These are phyloP conservation scores for Scaptomyza hsui DNA, from an alignment of 1,140 invertebrate genomes.

Conservation along the genomic window DNA sequence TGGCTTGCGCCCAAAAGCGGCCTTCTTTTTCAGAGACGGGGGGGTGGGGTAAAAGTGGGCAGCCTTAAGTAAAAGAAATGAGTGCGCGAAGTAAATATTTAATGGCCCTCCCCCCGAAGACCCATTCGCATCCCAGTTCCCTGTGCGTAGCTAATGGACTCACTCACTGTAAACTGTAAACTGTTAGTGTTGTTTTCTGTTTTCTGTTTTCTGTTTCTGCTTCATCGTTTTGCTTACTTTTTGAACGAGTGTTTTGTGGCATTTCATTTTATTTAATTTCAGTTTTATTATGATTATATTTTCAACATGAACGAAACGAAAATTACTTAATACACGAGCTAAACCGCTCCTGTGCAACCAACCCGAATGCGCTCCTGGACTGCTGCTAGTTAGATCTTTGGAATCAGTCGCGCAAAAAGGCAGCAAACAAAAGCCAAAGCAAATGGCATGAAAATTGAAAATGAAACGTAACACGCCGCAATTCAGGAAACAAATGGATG, in stretches of 20 bases:
- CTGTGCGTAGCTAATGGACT: conserved; percentile 60
- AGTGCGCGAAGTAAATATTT: conserved; percentile 75
- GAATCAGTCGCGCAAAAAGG: conserved; percentile 6
- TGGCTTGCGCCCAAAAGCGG: conserved; percentile 65
- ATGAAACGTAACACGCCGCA: conserved; percentile 71
- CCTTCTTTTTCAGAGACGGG: conserved; percentile 13
- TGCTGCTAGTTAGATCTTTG: neutral
- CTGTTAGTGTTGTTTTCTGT: conserved; percentile 33
- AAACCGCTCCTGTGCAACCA: neutral
- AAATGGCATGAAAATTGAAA: conserved; percentile 76
- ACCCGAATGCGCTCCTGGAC: neutral
- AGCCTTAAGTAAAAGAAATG: conserved; percentile 74
- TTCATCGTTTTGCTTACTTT: conserved; percentile 56
- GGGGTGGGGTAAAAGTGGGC: neutral
- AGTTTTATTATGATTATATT: conserved; percentile 81
- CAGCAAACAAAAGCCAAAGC: conserved; percentile 39
- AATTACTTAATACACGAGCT: conserved; percentile 73
- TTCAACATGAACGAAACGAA: conserved; percentile 47
- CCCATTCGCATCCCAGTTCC: neutral
- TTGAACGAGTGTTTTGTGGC: conserved; percentile 78
- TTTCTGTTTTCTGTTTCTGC: conserved; percentile 32
- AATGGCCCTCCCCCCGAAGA: conserved; percentile 38
- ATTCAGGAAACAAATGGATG: conserved; percentile 69
- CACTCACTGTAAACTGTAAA: conserved; percentile 41
- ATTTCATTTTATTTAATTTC: conserved; percentile 81